Base-by-base conservation (phyloP, 2,113 vertebrate species). In the Semicossyphus pulcher region DNA sequence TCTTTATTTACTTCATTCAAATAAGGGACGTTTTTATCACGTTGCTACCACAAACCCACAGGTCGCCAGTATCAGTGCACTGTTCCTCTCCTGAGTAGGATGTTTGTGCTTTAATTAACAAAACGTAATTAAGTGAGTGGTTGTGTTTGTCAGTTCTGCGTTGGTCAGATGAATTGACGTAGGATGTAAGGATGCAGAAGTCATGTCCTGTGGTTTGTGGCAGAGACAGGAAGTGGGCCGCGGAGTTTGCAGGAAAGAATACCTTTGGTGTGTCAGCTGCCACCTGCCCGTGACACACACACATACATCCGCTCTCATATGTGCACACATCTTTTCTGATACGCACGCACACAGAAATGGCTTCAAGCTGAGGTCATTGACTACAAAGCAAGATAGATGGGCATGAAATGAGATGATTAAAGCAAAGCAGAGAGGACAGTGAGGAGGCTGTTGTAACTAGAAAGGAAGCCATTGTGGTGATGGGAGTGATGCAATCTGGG, bases 391-490 rank as follows among this genome's bases (percentile, higher is more conserved):
- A 57, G 69, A 81, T 39, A 58, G 56, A 66, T 78, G 42, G 54
- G 45, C 44, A 66, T 42, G 44, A 84, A 44, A 62, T 59, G 66
- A 72, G 74, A 67, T 47, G 66, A 78, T 84, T 60, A 68, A 71
- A 26, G 56, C 21, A 39, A 39, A 51, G 54, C 57, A 29, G 18
- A 9, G 54, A 57, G 34, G 70, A 89, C 88, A 88, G 79, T 54
- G 76, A 64, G 44, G 56, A 70, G 70, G 47, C 61, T 88, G 76
- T 92, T 83, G 16, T 53, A 70, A 69, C 18, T 23, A 91, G 76
- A 93, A 91, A 78, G 89, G 68, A 58, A 42, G 56, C 28, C 81
- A 83, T 90, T 93, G 89, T 92, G 44, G 44, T 25, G 29, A 37
- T 29, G 47, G 64, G 54, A 79, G 39, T 86, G 88, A 92, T 85